Percentiles rank a stretch among this genome's conserved stretches.
These are phyloP conservation scores for Coturnix japonica DNA, from an alignment of 2,113 vertebrate genomes.

Conservation along the genomic window DNA sequence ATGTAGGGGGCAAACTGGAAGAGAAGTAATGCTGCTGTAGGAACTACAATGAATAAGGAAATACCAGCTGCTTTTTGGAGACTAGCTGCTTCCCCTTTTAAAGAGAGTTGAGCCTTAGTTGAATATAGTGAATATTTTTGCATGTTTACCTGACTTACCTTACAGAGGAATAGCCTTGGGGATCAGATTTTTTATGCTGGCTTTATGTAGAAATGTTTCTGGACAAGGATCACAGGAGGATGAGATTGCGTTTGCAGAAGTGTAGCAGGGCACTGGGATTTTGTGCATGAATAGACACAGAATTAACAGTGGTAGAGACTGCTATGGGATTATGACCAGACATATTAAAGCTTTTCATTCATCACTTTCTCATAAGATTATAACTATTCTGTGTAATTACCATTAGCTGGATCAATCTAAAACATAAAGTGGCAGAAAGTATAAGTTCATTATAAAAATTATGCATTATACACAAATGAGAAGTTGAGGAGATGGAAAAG, in stretches of 20 bases:
- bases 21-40: neutral
- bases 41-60: neutral
- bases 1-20: neutral
- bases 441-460: neutral
- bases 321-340: neutral
- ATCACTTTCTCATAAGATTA: conserved; percentile 8
- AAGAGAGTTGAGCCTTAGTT: neutral
- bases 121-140: neutral
- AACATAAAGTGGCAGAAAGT: neutral
- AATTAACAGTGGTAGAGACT: neutral
- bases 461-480: neutral
- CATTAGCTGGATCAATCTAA: neutral
- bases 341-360: conserved; percentile 5
- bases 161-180: neutral
- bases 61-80: neutral
- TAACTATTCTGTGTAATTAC: neutral
- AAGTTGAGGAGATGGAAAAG: neutral
- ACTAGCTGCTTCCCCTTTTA: neutral
- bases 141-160: neutral
- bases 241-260: neutral
- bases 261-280: neutral
- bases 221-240: neutral
- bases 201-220: neutral
- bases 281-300: neutral
- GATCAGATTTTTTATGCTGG: neutral